Conservation (phyloP, 2,797 vertebrate genomes). For the Ptychobarbus kaznakovi region DNA sequence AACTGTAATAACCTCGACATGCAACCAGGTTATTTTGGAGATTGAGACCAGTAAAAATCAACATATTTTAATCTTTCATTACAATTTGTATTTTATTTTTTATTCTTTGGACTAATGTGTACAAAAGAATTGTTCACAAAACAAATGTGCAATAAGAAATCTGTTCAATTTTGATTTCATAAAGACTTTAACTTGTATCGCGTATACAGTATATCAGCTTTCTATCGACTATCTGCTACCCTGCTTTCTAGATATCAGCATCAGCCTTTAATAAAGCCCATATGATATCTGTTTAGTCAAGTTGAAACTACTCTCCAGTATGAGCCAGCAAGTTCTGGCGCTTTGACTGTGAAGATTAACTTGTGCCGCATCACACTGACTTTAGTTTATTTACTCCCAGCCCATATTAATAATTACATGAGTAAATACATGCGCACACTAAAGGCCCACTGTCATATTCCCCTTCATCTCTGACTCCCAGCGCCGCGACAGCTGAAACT, state of each 20-base stretch:
- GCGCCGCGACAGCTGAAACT: background rate
- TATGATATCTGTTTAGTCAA: background rate
- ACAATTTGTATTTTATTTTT: fast-evolving
- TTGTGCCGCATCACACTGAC: conserved; percentile 24
- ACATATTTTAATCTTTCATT: background rate
- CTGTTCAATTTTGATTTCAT: background rate
- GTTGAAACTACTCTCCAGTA: conserved; percentile 5
- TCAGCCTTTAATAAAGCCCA: background rate
- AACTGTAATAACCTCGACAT: background rate
- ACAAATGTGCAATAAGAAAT: background rate
- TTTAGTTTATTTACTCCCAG: conserved; percentile 24
- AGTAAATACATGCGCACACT: conserved; percentile 32
- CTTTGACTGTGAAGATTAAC: conserved; percentile 18
- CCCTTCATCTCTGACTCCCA: conserved; percentile 32
- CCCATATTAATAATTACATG: conserved; percentile 49
- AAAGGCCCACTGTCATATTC: conserved; percentile 37
- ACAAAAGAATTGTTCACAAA: background rate
- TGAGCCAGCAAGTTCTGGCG: background rate
- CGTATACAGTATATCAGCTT: background rate
- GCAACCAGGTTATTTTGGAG: background rate
- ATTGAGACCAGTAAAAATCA: background rate
- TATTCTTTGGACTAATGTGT: background rate
- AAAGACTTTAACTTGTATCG: background rate
- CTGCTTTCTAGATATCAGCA: background rate
- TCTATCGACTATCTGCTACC: background rate